Evolutionary conservation across 2,113 vertebrate genomes (phyloP).

Genomic region (Lycocorax pyrrhopterus): DNA sequence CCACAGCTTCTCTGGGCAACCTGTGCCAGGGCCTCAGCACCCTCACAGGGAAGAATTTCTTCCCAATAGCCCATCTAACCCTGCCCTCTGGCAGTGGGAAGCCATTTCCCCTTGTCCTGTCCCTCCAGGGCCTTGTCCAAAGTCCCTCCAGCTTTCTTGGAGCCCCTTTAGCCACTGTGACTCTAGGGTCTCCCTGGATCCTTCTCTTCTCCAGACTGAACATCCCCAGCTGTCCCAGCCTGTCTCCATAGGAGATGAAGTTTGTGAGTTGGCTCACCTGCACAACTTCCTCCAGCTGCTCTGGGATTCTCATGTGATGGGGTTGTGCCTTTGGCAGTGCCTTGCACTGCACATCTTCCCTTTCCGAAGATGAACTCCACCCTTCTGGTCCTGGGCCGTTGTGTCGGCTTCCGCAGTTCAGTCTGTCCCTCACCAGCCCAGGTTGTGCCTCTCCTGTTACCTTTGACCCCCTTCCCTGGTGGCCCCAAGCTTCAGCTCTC

Average conservation of each 20-base stretch:
- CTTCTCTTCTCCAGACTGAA: not conserved
- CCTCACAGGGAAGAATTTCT: not conserved
- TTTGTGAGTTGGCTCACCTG: not conserved
- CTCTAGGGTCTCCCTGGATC: too few relatives aligned
- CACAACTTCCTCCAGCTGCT: not conserved
- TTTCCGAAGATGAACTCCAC: not conserved
- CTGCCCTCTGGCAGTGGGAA: not conserved
- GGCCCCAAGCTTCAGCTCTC: not conserved
- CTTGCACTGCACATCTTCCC: not conserved
- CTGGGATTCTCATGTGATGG: not conserved
- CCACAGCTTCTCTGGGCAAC: too few relatives aligned
- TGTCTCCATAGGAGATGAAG: not conserved
- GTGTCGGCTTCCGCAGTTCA: not conserved
- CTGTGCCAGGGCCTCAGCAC: not conserved
- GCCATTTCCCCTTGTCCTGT: not conserved
- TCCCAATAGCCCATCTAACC: not conserved
- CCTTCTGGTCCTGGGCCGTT: not conserved
- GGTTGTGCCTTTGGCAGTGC: not conserved
- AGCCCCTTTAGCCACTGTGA: not conserved
- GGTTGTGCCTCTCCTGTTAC: not conserved
- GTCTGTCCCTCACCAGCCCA: not conserved
- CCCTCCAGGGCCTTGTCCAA: not conserved
- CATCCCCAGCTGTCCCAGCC: not conserved
- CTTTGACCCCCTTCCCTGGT: not conserved
- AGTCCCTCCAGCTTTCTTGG: not conserved